Percentiles rank a stretch among this genome's conserved stretches.
Conservation (phyloP, 2,888 invertebrate genomes). For the Exephanes ischioxanthus region DNA sequence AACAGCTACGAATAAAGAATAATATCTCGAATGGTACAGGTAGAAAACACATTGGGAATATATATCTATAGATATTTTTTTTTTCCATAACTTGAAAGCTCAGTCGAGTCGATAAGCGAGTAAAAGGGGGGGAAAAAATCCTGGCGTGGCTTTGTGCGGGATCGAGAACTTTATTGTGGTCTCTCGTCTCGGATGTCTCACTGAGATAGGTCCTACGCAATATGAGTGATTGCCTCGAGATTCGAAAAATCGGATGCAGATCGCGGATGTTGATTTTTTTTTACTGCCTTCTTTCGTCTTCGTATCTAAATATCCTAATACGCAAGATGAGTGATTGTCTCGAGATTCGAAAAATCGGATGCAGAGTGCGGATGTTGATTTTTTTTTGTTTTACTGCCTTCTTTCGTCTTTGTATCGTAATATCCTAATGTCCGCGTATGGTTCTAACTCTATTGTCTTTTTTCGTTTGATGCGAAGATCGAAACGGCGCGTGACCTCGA, state of each 20-base stretch:
- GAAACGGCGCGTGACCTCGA: conserved; percentile 62
- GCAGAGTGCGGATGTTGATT: not conserved
- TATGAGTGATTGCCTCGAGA: conserved; percentile 22
- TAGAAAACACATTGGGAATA: conserved; percentile 8
- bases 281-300: not conserved
- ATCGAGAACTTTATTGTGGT: conserved; percentile 14
- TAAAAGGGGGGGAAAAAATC: conserved; percentile 28
- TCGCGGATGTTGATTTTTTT: not conserved
- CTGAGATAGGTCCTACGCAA: not conserved
- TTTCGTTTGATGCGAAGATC: conserved; percentile 12
- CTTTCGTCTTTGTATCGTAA: not conserved
- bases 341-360: not conserved
- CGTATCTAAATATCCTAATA: conserved; percentile 3
- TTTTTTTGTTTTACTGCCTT: not conserved
- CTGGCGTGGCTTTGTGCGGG: conserved; percentile 19
- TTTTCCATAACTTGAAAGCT: not conserved
- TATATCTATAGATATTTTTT: not conserved
- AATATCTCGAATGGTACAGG: conserved; percentile 24
- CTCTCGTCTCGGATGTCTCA: conserved; percentile 31
- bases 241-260: not conserved
- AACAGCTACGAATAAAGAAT: conserved; percentile 41
- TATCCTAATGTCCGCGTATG: conserved; percentile 3
- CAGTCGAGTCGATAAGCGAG: not conserved
- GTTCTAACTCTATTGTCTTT: not conserved
- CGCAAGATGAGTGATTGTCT: conserved; percentile 18